phyloP scores from a whole-genome alignment of 2,797 vertebrate genomes.

The Ibycter americanus region DNA sequence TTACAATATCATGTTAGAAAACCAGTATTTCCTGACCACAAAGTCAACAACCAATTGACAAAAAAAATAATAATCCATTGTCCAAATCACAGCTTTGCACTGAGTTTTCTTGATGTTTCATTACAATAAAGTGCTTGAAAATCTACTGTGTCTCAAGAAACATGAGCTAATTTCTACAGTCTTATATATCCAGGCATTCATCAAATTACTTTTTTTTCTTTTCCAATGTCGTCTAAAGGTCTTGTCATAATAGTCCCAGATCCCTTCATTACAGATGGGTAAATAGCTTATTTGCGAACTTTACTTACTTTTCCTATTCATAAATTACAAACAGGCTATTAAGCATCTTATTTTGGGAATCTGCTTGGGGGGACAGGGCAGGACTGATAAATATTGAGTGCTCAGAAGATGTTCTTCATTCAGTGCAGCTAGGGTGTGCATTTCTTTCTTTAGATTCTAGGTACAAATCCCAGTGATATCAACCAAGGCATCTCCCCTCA shows the following conservation, averaged over 20 bases:
- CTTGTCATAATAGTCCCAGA: not conserved
- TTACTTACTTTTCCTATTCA: not conserved
- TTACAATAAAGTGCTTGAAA: not conserved
- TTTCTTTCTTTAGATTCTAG: not conserved
- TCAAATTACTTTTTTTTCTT: not conserved
- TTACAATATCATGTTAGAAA: not conserved
- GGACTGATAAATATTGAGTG: not conserved
- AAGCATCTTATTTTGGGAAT: not conserved
- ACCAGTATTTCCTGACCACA: not conserved
- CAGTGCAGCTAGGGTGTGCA: not conserved
- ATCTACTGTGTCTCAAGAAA: not conserved
- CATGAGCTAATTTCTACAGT: not conserved
- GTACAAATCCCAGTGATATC: not conserved
- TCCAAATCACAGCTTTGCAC: not conserved
- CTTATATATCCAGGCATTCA: not conserved
- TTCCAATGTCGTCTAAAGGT: not conserved
- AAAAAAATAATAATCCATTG: not conserved
- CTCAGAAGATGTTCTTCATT: not conserved
- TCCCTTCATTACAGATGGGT: not conserved
- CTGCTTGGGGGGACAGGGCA: accelerated
- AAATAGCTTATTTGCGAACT: not conserved
- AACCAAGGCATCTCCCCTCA: not conserved
- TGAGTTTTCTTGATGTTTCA: not conserved
- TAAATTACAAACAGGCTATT: not conserved
- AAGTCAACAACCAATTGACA: not conserved